These are phyloP conservation scores for Perca fluviatilis DNA, from an alignment of 2,113 vertebrate genomes.

Conservation along the genomic window DNA sequence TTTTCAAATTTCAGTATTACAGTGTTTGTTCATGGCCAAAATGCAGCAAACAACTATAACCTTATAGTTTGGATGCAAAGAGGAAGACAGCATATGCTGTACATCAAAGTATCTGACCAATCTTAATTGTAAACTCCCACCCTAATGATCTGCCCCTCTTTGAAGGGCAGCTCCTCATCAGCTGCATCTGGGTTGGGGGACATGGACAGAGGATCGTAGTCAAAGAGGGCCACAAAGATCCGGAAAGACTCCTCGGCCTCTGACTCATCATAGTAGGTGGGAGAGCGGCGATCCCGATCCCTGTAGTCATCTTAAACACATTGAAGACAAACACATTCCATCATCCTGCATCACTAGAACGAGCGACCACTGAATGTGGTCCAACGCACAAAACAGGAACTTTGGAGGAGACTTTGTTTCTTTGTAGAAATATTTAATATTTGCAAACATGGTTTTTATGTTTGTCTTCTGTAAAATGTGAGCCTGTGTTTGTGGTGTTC, in stretches of 20 bases:
- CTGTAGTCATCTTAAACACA: slow-evolving; percentile 87
- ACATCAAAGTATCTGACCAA: not conserved
- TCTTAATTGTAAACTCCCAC: slow-evolving; percentile 71
- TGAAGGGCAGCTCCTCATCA: slow-evolving; percentile 96
- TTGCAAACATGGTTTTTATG: not conserved
- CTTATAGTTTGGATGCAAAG: not conserved
- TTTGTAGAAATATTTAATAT: not conserved
- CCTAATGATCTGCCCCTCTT: slow-evolving; percentile 97
- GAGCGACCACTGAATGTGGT: not conserved
- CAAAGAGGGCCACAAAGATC: slow-evolving; percentile 96
- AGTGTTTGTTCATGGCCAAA: not conserved
- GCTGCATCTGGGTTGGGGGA: slow-evolving; percentile 96
- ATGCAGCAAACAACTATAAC: not conserved
- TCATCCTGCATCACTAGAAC: not conserved
- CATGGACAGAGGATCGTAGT: slow-evolving; percentile 97
- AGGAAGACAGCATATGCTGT: not conserved
- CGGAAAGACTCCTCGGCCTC: slow-evolving; percentile 91
- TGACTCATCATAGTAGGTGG: slow-evolving; percentile 92
- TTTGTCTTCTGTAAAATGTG: slow-evolving; percentile 7
- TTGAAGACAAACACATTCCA: slow-evolving; percentile 30
- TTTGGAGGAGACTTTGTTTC: slow-evolving; percentile 9
- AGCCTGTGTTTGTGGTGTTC: slow-evolving; percentile 12
- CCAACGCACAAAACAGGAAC: slow-evolving; percentile 7
- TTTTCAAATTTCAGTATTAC: not conserved
- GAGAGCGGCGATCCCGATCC: slow-evolving; percentile 87